Conservation (phyloP, 1,140 invertebrate genomes). For the Lucilia cuprina region DNA sequence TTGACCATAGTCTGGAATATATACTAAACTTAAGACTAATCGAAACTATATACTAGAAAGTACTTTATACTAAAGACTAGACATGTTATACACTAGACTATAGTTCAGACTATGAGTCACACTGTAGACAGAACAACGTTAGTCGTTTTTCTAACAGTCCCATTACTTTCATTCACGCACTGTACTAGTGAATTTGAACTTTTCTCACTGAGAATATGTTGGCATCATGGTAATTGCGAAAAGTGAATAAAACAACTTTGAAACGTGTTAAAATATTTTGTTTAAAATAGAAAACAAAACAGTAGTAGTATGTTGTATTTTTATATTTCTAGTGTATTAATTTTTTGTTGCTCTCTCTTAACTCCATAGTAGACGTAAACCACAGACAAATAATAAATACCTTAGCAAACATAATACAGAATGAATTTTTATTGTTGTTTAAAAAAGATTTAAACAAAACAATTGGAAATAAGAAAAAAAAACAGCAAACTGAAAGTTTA, state of each 20-base stretch:
- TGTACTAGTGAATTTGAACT: neutral
- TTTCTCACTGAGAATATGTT: neutral
- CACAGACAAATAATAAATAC: slow-evolving; percentile 33
- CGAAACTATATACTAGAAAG: too few relatives aligned
- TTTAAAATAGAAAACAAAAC: slow-evolving; percentile 12
- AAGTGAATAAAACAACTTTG: neutral
- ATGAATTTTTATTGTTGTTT: slow-evolving; percentile 33
- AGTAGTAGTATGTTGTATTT: neutral
- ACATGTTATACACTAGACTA: too few relatives aligned
- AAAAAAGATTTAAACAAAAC: neutral
- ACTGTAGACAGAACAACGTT: too few relatives aligned
- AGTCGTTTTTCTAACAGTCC: neutral
- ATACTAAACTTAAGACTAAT: too few relatives aligned
- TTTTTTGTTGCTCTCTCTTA: neutral
- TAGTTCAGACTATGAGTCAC: too few relatives aligned
- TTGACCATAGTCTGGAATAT: too few relatives aligned
- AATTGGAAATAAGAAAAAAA: neutral
- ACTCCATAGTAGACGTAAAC: neutral
- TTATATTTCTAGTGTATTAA: neutral
- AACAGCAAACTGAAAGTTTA: neutral
- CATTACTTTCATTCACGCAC: neutral
- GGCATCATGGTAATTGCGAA: neutral
- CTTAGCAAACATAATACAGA: slow-evolving; percentile 16
- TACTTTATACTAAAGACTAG: too few relatives aligned
- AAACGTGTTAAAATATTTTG: slow-evolving; percentile 21